Evolutionary conservation across 1,140 invertebrate genomes (phyloP).

Genomic region (Streblospio benedicti): DNA sequence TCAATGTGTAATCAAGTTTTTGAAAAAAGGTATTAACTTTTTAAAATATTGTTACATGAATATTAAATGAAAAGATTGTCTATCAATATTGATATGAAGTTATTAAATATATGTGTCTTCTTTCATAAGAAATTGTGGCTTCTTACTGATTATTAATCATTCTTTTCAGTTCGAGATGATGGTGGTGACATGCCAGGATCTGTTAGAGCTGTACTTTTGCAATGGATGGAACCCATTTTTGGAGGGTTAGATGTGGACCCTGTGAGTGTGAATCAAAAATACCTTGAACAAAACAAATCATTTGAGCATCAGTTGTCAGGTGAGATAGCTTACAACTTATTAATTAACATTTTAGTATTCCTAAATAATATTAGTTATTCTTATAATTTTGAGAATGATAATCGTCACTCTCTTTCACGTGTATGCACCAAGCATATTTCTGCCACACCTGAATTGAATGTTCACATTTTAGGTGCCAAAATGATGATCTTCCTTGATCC

Average conservation of each 20-base stretch:
- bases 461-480: conserved; percentile 49
- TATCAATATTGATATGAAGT: neutral
- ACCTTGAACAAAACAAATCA: conserved; percentile 54
- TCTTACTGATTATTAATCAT: conserved; percentile 7
- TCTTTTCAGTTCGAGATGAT: conserved; percentile 23
- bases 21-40: conserved; percentile 34
- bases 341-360: neutral
- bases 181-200: conserved; percentile 51
- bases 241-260: conserved; percentile 34
- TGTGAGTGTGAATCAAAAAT: too few relatives aligned
- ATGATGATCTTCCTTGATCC: conserved; percentile 62
- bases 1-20: conserved; percentile 70
- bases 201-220: conserved; percentile 65
- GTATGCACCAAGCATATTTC: neutral
- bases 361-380: neutral
- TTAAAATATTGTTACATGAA: neutral
- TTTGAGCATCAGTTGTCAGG: conserved; percentile 63
- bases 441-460: neutral
- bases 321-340: conserved; percentile 43
- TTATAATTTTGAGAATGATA: neutral
- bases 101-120: neutral
- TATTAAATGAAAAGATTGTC: neutral
- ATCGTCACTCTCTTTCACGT: neutral
- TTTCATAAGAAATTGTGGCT: neutral
- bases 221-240: conserved; percentile 61